Base-by-base conservation (phyloP, 2,113 vertebrate genomes). In the Loxodonta africana region DNA sequence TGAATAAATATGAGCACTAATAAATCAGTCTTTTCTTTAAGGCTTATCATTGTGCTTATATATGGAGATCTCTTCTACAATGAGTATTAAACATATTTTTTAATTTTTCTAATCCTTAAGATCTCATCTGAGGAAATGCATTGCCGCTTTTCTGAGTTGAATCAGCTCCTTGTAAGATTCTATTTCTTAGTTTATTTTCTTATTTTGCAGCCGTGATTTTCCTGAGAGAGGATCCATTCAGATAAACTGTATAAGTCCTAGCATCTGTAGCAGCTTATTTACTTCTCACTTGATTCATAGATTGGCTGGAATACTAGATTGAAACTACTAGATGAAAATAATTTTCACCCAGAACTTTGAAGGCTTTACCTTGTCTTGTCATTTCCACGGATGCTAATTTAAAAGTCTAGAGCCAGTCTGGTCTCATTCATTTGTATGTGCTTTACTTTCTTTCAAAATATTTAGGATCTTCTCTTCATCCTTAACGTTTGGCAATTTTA, bases 391-490 rank as follows among this genome's bases (percentile, higher is more conserved):
- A 83, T 80, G 20, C 12, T 78, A n/a, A 71, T 67, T 97, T 67
- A n/a, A 94, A 74, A 80, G 46, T 80, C 46, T 60, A 88, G 73
- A 62, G n/a, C 2, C 62, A n/a, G 17, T 44, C 37, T 53, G 10
- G 20, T 37, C 48, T 84, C 17, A 26, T 30, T 67, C 10, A 48
- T 80, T 60, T 91, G 33, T 30, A 20, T 5, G 18, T 73, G 30
- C 41, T 91, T 87, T 62, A 25, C 82, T 91, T 97, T n/a, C 74
- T n/a, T 80, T 83, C 44, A 87, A 62, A 87, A 63, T n/a, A 18
- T 65, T 80, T 20, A 76, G 51, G 41, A 78, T 28, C 15, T 26
- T 95, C 53, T 82, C 25, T 85, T 92, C 28, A 92, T 63, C 86
- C 30, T 77, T 71, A 77, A 62, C 85, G 8, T 81, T 88, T 89